Evolutionary conservation across 2,888 invertebrate species (phyloP).

Genomic region (Agyllia agylla): DNA sequence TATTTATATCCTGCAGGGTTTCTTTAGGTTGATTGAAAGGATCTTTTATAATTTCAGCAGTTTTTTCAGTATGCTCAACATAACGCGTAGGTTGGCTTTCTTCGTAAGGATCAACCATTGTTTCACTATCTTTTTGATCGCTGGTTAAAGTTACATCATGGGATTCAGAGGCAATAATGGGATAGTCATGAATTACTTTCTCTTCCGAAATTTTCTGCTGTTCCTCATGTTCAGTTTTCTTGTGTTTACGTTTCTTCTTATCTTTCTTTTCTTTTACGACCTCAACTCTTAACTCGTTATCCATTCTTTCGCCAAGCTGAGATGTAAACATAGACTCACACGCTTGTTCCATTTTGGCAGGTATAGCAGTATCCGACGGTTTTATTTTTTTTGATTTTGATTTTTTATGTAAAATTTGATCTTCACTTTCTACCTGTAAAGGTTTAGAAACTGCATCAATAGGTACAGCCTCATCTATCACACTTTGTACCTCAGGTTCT

Average conservation of each 20-base stretch:
- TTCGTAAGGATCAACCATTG: constrained; percentile 82
- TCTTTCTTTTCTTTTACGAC: constrained; percentile 18
- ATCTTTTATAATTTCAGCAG: neutral
- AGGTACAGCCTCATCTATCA: neutral
- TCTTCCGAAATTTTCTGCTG: constrained; percentile 67
- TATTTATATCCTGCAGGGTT: neutral
- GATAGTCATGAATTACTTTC: neutral
- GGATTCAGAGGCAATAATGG: neutral
- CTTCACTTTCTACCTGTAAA: neutral
- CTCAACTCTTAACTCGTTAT: constrained; percentile 11
- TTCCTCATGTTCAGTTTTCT: constrained; percentile 76
- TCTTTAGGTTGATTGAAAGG: neutral
- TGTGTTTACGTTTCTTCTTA: constrained; percentile 75
- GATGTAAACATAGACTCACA: neutral
- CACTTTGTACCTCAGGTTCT: constrained; percentile 19
- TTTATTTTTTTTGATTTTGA: neutral
- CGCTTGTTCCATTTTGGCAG: neutral
- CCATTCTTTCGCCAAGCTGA: neutral
- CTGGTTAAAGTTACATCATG: neutral
- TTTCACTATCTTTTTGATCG: constrained; percentile 81
- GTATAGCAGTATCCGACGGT: neutral
- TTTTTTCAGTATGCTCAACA: constrained; percentile 76
- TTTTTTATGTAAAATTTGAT: neutral
- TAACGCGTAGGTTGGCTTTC: neutral
- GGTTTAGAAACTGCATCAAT: neutral